Base-by-base conservation (phyloP, 2,888 invertebrate species). In the Eupithecia subumbrata region DNA sequence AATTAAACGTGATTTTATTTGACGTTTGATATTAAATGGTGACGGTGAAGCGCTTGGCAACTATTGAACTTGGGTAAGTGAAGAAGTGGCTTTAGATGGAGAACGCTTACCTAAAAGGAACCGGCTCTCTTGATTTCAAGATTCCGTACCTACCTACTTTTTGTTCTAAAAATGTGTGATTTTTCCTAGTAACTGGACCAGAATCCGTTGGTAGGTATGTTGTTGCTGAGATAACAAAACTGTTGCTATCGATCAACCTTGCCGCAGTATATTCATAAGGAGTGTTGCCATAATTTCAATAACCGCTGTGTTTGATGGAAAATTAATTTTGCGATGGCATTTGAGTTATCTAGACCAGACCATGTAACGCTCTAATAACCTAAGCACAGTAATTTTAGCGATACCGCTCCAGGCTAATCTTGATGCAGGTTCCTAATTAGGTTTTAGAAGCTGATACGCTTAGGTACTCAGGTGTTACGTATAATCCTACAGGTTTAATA, bases 311-410 rank as follows among this genome's bases (percentile, higher is more conserved):
- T 60, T 60, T 25, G 14, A 60, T 25, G 60, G 60, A 60, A 60
- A 60, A 60, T 25, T 60, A 25, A 60, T 60, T 60, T 60, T 25
- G 56, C 56, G 56, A 56, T 56, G 25, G 56, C 56, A 25, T 60
- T 60, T 25, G 5, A 60, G 60, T 60, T 60, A 14, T 60, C 60
- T 60, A 60, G 60, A 60, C 5, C 11, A 12, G 5, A 25, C 63
- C 85, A 76, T 81, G 83, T 82, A 78, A 79, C 82, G 86, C 82
- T 84, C 78, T 75, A 83, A 84, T 87, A 82, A 82, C 78, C 77
- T 81, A 71, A 76, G 82, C 76, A 75, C 72, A 73, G 79, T 83
- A 83, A 83, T 85, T 86, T 84, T 83, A 73, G 77, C 73, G 79
- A 81, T 85, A 86, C 79, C 80, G 77, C 82, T 81, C 73, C 77